These are phyloP conservation scores for Pteruthius melanotis DNA, from an alignment of 2,113 vertebrate species.

Conservation along the genomic window DNA sequence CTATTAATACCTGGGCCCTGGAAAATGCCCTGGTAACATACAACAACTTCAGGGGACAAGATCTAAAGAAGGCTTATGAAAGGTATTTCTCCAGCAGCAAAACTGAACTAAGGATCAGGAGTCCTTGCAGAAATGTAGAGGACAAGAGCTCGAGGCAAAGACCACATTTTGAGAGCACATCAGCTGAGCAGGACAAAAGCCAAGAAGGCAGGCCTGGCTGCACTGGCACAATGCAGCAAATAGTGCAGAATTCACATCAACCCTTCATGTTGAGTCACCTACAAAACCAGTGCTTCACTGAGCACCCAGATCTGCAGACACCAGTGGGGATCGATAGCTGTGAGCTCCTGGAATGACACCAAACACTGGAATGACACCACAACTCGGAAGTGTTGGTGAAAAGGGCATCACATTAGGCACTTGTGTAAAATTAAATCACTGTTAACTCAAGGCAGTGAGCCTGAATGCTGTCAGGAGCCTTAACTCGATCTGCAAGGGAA, in stretches of 20 bases:
- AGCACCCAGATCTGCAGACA: neutral
- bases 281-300: neutral
- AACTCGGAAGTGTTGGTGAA: neutral
- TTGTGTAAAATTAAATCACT: conserved; percentile 30
- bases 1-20: neutral
- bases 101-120: neutral
- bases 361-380: neutral
- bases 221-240: neutral
- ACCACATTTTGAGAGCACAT: conserved; percentile 15
- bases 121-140: neutral
- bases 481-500: conserved; percentile 23
- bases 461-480: conserved; percentile 16
- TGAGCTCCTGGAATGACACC: neutral
- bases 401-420: neutral
- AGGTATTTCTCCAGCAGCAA: neutral
- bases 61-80: neutral
- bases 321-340: neutral
- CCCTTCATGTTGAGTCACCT: neutral
- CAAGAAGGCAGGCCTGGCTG: neutral
- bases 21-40: neutral
- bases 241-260: neutral
- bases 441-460: neutral
- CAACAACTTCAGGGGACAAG: neutral
- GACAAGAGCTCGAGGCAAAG: conserved; percentile 19
- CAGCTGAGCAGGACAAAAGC: neutral